These are phyloP conservation scores for Megamerina dolium DNA, from an alignment of 2,888 invertebrate genomes.

Conservation along the genomic window DNA sequence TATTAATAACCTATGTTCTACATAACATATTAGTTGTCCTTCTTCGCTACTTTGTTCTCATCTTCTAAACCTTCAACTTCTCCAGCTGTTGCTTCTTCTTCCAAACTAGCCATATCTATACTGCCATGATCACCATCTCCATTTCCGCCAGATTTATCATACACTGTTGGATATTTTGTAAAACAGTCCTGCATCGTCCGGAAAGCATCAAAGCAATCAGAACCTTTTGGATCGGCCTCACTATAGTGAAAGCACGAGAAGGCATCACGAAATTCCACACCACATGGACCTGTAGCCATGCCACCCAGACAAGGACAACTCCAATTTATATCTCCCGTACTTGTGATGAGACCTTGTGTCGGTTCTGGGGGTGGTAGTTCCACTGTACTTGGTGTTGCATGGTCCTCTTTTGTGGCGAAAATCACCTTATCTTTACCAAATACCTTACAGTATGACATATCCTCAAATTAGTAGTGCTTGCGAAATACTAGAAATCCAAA, in stretches of 20 bases:
- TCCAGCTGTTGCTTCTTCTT: conserved; percentile 23
- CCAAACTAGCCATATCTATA: conserved; percentile 31
- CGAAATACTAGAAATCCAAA: conserved; percentile 23
- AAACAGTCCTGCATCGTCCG: conserved; percentile 88
- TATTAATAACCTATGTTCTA: too few species aligned
- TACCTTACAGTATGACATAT: conserved; percentile 47
- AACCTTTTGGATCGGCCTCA: conserved; percentile 82
- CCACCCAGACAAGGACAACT: conserved; percentile 94
- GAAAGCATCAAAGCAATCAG: conserved; percentile 87
- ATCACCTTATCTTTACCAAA: conserved; percentile 76
- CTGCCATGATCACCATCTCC: conserved; percentile 49
- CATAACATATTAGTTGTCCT: conserved; percentile 5
- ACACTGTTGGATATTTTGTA: conserved; percentile 77
- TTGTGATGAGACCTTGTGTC: conserved; percentile 72
- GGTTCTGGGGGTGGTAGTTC: conserved; percentile 66
- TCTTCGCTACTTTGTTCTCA: conserved; percentile 3
- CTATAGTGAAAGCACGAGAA: conserved; percentile 94
- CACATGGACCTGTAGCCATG: conserved; percentile 97
- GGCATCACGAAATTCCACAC: conserved; percentile 85
- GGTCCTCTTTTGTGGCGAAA: conserved; percentile 75
- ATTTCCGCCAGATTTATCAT: conserved; percentile 65
- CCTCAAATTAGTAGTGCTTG: not conserved
- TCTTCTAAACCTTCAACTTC: conserved; percentile 1
- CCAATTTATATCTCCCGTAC: conserved; percentile 92
- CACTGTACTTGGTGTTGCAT: conserved; percentile 65